These are phyloP conservation scores for Diabrotica virgifera DNA, from an alignment of 1,140 invertebrate species.

Conservation along the genomic window DNA sequence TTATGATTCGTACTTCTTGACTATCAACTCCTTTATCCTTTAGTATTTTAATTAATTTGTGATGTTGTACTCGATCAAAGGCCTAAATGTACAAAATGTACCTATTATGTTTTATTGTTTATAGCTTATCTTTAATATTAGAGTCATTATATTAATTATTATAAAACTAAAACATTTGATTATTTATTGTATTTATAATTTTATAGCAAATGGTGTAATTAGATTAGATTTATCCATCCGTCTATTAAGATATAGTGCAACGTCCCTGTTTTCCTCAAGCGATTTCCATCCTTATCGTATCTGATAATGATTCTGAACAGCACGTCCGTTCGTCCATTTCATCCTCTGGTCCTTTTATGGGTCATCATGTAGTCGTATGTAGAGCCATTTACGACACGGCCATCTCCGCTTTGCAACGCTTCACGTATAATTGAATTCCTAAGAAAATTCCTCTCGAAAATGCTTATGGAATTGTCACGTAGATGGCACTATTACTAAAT, in stretches of 20 bases:
- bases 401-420: constrained; percentile 9
- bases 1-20: too few species aligned
- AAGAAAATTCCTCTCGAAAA: constrained; percentile 17
- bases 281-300: constrained; percentile 35
- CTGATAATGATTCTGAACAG: constrained; percentile 37
- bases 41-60: too few species aligned
- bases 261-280: constrained; percentile 14
- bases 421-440: constrained; percentile 24
- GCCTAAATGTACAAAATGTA: too few species aligned
- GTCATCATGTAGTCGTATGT: constrained; percentile 33
- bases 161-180: too few species aligned
- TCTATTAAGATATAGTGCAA: not conserved
- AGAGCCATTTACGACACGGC: constrained; percentile 17
- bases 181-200: too few species aligned
- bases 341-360: constrained; percentile 34
- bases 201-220: too few species aligned
- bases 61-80: too few species aligned
- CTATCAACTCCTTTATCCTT: too few species aligned
- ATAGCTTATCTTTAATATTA: too few species aligned
- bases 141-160: too few species aligned
- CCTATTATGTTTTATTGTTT: too few species aligned
- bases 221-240: too few species aligned
- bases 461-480: not conserved
- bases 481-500: not conserved
- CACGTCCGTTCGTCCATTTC: constrained; percentile 31